Percentiles rank a stretch among this genome's conserved stretches.
These are phyloP conservation scores for Ovis canadensis DNA, from an alignment of 2,113 vertebrate species.

Conservation along the genomic window DNA sequence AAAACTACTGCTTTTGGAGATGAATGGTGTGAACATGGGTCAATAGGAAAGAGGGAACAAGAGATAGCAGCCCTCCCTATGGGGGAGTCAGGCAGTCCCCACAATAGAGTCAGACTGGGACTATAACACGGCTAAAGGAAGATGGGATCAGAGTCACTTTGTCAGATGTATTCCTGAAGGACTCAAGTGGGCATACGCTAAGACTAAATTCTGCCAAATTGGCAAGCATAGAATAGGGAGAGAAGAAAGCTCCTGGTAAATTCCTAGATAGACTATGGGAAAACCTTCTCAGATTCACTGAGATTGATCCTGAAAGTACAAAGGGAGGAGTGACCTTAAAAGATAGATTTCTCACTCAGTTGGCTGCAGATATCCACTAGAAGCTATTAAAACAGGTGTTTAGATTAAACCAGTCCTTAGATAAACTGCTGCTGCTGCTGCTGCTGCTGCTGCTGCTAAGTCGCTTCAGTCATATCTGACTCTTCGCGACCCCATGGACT, in stretches of 20 bases:
- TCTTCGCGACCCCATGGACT: no score
- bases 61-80: neutral
- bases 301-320: neutral
- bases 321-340: neutral
- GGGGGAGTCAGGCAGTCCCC: neutral
- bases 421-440: no score
- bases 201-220: neutral
- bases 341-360: neutral
- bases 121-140: neutral
- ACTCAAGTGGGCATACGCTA: neutral
- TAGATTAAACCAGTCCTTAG: no score
- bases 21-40: neutral
- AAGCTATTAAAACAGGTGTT: neutral
- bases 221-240: neutral
- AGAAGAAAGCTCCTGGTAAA: neutral
- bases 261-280: neutral
- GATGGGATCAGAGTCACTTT: neutral
- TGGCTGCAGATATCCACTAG: neutral
- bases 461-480: rapidly evolving
- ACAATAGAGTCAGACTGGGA: neutral
- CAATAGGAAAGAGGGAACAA: neutral
- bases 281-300: neutral
- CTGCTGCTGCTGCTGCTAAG: no score
- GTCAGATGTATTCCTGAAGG: neutral
- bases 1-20: neutral